Evolutionary conservation across 2,113 vertebrate genomes (phyloP).

Genomic region (Psettodes erumei): DNA sequence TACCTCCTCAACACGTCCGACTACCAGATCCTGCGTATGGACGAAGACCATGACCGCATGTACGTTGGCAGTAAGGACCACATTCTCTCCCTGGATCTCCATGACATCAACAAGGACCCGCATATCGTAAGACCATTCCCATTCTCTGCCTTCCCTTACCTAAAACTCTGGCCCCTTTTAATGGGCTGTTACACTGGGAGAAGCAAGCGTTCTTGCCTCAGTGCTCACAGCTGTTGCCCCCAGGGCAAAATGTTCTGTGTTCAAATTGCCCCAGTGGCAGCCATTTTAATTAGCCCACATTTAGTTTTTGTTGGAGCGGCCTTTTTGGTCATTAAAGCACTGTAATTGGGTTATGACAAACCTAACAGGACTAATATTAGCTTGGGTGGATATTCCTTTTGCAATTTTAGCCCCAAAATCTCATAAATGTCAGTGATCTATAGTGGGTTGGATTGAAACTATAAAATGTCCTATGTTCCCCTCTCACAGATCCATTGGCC

Average conservation of each 20-base stretch:
- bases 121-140: constrained; percentile 89
- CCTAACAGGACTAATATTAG: constrained; percentile 63
- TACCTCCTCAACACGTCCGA: constrained; percentile 95
- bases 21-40: constrained; percentile 96
- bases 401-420: constrained; percentile 38
- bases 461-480: constrained; percentile 55
- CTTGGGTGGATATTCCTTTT: constrained; percentile 59
- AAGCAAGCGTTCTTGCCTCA: constrained; percentile 39
- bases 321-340: constrained; percentile 48
- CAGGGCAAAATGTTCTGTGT: constrained; percentile 21
- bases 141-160: not conserved
- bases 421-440: constrained; percentile 66
- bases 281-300: constrained; percentile 34
- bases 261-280: constrained; percentile 12
- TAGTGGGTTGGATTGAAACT: constrained; percentile 49
- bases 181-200: constrained; percentile 19
- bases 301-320: constrained; percentile 48
- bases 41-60: constrained; percentile 98
- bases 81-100: constrained; percentile 95
- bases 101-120: constrained; percentile 97
- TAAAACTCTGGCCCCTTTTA: not conserved
- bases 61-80: constrained; percentile 98
- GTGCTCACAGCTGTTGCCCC: not conserved
- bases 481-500: constrained; percentile 95
- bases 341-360: constrained; percentile 59